Conservation (phyloP, 2,888 invertebrate species). For the Tryphoninae sp. region DNA sequence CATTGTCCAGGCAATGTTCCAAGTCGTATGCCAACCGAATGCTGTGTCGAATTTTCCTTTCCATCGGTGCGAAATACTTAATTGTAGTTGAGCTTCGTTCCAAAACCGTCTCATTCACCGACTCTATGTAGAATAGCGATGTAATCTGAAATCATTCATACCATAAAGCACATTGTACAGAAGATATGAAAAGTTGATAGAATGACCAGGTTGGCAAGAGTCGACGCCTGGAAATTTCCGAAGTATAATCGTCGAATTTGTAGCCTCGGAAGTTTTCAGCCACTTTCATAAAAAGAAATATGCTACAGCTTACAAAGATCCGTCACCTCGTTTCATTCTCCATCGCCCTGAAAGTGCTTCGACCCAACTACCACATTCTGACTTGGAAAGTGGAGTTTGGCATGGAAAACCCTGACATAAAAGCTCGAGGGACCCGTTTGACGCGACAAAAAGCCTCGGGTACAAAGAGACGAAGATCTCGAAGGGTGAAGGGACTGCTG, state of each 20-base stretch:
- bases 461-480: slow-evolving; percentile 48
- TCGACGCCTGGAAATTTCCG: too few relatives aligned
- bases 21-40: slow-evolving; percentile 6
- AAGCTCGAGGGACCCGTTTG: slow-evolving; percentile 28
- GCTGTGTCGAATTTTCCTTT: slow-evolving; percentile 44
- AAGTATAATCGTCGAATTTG: too few relatives aligned
- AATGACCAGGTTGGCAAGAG: too few relatives aligned
- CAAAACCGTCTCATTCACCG: background rate
- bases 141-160: too few relatives aligned
- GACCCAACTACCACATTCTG: slow-evolving; percentile 7
- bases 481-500: slow-evolving; percentile 52
- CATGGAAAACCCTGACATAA: slow-evolving; percentile 25
- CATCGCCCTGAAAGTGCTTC: background rate
- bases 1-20: background rate
- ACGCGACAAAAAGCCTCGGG: slow-evolving; percentile 57
- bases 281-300: slow-evolving; percentile 5
- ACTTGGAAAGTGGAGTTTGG: background rate
- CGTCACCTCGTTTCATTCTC: background rate
- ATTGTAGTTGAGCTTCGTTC: background rate
- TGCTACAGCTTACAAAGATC: too few relatives aligned
- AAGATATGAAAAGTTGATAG: too few relatives aligned
- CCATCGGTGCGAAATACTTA: slow-evolving; percentile 38
- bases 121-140: too few relatives aligned
- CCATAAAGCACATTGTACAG: too few relatives aligned
- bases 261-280: background rate